A percentile compares a stretch with the other conserved stretches of the same genome.
phyloP scores from a whole-genome alignment of 2,797 vertebrate species.

The Labeo calbasu region DNA sequence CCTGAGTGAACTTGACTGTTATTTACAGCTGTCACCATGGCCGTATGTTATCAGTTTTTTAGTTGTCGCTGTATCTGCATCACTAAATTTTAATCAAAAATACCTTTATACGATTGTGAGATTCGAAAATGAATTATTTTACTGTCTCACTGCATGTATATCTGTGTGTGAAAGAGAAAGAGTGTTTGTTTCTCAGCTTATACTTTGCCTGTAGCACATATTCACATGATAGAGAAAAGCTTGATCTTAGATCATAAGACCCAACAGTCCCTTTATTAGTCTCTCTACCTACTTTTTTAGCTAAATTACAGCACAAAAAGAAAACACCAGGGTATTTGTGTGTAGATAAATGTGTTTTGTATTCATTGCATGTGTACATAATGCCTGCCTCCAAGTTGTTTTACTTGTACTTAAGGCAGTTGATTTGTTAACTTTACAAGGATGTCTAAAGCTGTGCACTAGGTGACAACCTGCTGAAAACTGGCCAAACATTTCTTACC shows the following conservation, averaged over 20 bases:
- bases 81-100: background rate
- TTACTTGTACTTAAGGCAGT: constrained; percentile 9
- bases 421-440: constrained; percentile 4
- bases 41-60: background rate
- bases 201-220: constrained; percentile 49
- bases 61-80: background rate
- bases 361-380: constrained; percentile 15
- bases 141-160: background rate
- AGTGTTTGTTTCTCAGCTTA: constrained; percentile 38
- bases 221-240: constrained; percentile 54
- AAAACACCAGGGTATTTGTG: constrained; percentile 1
- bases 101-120: background rate
- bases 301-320: background rate
- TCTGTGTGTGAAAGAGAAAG: constrained; percentile 19
- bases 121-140: constrained; percentile 2
- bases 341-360: background rate
- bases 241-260: constrained; percentile 55
- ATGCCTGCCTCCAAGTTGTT: constrained; percentile 7
- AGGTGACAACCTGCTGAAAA: constrained; percentile 26
- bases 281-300: constrained; percentile 42
- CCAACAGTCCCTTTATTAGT: constrained; percentile 27
- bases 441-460: constrained; percentile 3
- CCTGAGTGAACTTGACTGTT: background rate
- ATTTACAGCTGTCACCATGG: background rate
- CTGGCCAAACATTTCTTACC: constrained; percentile 27